Base-by-base conservation (phyloP, 1,140 invertebrate genomes). In the Pseudoatta argentina region DNA sequence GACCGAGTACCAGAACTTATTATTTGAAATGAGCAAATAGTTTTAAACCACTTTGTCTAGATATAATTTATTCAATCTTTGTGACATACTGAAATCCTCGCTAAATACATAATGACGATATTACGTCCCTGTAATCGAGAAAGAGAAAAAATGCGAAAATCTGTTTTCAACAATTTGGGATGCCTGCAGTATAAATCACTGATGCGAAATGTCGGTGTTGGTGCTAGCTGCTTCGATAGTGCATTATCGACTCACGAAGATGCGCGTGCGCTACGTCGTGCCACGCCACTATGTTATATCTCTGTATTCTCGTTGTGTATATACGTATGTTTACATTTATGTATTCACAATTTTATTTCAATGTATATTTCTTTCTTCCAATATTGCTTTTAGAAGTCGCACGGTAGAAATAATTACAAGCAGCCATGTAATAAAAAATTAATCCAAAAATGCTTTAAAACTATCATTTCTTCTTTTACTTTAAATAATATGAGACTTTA, bases 231-330 rank as follows among this genome's bases (percentile, higher is more conserved):
- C 57, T 71, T 88, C 88, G 83, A 88, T 76, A 83, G 83, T 89
- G 72, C 51, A 88, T 89, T 89, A 89, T 89, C 88, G 88, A 89
- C 88, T 89, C 44, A 72, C n/a, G n/a, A 66, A 77, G 59, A 34
- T 30, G 87, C 88, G 88, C 88, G 75, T 89, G 88, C 88, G 88
- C 83, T 6, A 55, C n/a, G 39, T n/a, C 21, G 57, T 59, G 21
- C 76, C 81, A 34, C 76, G 44, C 51, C 44, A 7, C 30, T 34
- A 34, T 34, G 5, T 34, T 34, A 34, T 34, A 34, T 34, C 27
- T 18, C 53, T 24, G 3, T 75, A 73, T 34, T 27, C 34, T 21
- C 10, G 34, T 39, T 21, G 10, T 12, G 44, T 48, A 8, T n/a
- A 14, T 76, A 24, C 39, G n/a, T 14, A 3, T 24, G 16, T 30